Evolutionary conservation across 2,797 vertebrate genomes (phyloP).

Genomic region (Champsocephalus gunnari): DNA sequence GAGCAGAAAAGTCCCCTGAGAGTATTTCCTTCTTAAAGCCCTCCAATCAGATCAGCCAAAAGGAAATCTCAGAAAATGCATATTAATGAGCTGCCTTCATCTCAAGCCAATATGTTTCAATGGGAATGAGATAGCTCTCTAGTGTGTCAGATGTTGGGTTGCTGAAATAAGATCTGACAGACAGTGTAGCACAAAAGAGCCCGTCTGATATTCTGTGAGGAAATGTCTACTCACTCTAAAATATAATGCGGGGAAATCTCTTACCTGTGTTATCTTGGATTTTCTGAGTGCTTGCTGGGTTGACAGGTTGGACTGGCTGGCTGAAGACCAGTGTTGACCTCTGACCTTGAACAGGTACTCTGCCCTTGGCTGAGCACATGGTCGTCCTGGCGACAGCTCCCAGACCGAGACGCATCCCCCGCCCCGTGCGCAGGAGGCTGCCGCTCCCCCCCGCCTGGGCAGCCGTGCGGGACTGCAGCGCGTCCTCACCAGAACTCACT

Average conservation of each 20-base stretch:
- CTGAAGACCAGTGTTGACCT: slow-evolving; percentile 80
- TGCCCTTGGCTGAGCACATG: slow-evolving; percentile 80
- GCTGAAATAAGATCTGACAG: slow-evolving; percentile 47
- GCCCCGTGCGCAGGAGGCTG: slow-evolving; percentile 89
- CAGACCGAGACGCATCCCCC: slow-evolving; percentile 86
- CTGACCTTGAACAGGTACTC: slow-evolving; percentile 88
- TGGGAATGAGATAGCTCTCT: slow-evolving; percentile 34
- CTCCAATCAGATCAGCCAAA: slow-evolving; percentile 68
- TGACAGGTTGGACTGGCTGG: slow-evolving; percentile 87
- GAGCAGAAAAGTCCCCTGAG: slow-evolving; percentile 49
- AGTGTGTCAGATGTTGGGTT: slow-evolving; percentile 36
- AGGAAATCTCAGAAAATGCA: slow-evolving; percentile 64
- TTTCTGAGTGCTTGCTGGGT: slow-evolving; percentile 80
- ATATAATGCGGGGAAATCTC: background rate
- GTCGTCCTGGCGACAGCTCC: slow-evolving; percentile 78
- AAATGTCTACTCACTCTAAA: slow-evolving; percentile 12
- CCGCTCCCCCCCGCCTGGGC: slow-evolving; percentile 84
- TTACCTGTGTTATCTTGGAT: slow-evolving; percentile 88
- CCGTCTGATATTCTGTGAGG: slow-evolving; percentile 6
- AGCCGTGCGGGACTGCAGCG: slow-evolving; percentile 73
- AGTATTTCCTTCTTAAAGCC: slow-evolving; percentile 51
- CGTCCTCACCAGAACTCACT: slow-evolving; percentile 68
- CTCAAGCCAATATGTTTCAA: slow-evolving; percentile 53
- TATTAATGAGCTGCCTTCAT: slow-evolving; percentile 76
- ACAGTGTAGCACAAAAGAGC: slow-evolving; percentile 23